Evolutionary conservation across 64 coral and sea anemone species (phyloP).

Genomic region (Astreopora myriophthalma): DNA sequence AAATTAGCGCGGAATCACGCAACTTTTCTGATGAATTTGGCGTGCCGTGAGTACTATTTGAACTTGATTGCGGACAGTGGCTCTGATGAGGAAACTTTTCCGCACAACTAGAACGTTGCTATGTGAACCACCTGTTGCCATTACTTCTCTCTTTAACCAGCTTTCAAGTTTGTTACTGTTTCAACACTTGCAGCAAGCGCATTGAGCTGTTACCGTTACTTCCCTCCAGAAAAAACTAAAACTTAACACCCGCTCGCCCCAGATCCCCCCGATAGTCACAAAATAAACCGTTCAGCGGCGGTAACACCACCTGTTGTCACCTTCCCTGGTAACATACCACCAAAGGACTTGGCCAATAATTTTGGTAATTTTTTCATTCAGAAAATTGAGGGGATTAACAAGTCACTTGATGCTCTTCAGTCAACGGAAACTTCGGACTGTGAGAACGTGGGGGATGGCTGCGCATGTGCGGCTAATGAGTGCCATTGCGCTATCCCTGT

Average conservation of each 20-base stretch:
- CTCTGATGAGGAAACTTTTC: neutral
- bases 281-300: too few species aligned
- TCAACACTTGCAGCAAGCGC: too few species aligned
- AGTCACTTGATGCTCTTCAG: constrained; percentile 17
- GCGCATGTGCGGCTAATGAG: neutral
- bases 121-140: constrained; percentile 4
- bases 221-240: too few species aligned
- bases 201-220: too few species aligned
- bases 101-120: neutral
- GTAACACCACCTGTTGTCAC: constrained; percentile 13
- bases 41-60: neutral
- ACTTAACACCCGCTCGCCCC: too few species aligned
- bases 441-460: neutral
- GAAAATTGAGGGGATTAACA: constrained; percentile 28
- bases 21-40: constrained; percentile 48
- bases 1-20: neutral
- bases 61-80: constrained; percentile 38
- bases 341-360: constrained; percentile 34
- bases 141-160: too few species aligned
- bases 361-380: constrained; percentile 40
- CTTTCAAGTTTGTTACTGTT: too few species aligned
- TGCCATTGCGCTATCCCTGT: too few species aligned
- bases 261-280: too few species aligned
- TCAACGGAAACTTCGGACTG: too few species aligned
- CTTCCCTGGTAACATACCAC: constrained; percentile 17